phyloP scores from a whole-genome alignment of 1,140 invertebrate species.

The Oryctes rhinoceros region DNA sequence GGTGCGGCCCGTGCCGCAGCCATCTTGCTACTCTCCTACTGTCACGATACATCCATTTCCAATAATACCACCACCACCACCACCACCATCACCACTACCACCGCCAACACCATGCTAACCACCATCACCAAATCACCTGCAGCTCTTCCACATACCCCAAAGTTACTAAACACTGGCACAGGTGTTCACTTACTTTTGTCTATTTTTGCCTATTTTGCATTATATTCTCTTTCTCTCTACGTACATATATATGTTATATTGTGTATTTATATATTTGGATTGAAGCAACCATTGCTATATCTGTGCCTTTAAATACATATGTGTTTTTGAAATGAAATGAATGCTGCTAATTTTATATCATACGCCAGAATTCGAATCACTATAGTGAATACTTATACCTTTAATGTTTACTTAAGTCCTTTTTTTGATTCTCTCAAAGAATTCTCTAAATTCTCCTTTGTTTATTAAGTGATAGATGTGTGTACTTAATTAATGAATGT shows the following conservation, averaged over 20 bases:
- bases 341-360: too few species aligned
- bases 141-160: constrained; percentile 24
- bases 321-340: neutral
- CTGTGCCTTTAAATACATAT: neutral
- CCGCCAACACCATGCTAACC: constrained; percentile 60
- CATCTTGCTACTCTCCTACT: constrained; percentile 87
- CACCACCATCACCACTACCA: constrained; percentile 62
- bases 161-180: constrained; percentile 10
- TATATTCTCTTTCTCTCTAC: neutral
- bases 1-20: constrained; percentile 87
- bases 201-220: neutral
- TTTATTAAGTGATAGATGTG: too few species aligned
- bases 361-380: too few species aligned
- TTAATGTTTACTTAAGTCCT: too few species aligned
- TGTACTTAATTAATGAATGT: too few species aligned
- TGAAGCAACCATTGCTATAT: neutral
- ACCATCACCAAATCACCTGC: constrained; percentile 63
- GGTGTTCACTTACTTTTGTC: constrained; percentile 16
- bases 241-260: neutral
- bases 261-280: neutral
- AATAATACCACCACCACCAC: constrained; percentile 49
- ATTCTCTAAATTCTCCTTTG: too few species aligned
- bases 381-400: too few species aligned
- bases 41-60: constrained; percentile 69
- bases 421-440: too few species aligned